A percentile compares a stretch with the other conserved stretches of the same genome.
These are phyloP conservation scores for Coenobita brevimanus DNA, from an alignment of 1,140 invertebrate species.

Conservation along the genomic window DNA sequence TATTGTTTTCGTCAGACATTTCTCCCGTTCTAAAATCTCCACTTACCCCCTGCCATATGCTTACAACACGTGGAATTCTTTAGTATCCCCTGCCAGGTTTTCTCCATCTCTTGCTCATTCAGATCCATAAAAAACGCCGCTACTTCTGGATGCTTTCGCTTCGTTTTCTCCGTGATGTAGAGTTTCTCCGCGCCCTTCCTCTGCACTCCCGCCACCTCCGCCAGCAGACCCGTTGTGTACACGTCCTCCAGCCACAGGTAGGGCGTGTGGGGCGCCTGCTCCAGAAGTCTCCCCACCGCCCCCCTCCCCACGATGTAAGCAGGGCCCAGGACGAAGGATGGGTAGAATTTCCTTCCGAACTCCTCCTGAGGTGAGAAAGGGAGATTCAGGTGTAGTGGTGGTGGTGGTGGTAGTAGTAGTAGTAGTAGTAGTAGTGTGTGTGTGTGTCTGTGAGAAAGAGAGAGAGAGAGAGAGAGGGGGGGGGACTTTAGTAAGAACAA, in stretches of 20 bases:
- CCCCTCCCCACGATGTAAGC: slow-evolving; percentile 71
- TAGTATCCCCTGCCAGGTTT: slow-evolving; percentile 1
- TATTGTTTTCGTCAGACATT: too few species aligned
- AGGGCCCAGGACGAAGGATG: slow-evolving; percentile 71
- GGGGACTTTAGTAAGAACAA: too few species aligned
- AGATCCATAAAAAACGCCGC: background rate
- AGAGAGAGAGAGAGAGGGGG: too few species aligned
- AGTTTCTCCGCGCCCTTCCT: slow-evolving; percentile 1
- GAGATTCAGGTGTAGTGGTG: slow-evolving; percentile 10
- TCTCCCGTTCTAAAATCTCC: too few species aligned
- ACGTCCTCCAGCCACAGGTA: slow-evolving; percentile 75
- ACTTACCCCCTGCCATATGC: background rate
- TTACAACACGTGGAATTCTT: background rate
- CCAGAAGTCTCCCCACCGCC: slow-evolving; percentile 66
- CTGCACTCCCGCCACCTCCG: slow-evolving; percentile 68
- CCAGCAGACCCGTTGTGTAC: slow-evolving; percentile 74
- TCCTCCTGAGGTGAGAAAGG: slow-evolving; percentile 66
- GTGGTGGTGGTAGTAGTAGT: background rate
- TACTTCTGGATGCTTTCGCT: background rate
- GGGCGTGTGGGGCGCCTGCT: slow-evolving; percentile 68
- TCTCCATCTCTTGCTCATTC: background rate
- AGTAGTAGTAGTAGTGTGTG: too few species aligned
- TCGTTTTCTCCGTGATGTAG: slow-evolving; percentile 3
- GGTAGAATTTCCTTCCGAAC: slow-evolving; percentile 65
- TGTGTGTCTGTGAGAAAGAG: too few species aligned